These are phyloP conservation scores for Meloidogyne exigua DNA, from an alignment of 1,140 invertebrate species.

Conservation along the genomic window DNA sequence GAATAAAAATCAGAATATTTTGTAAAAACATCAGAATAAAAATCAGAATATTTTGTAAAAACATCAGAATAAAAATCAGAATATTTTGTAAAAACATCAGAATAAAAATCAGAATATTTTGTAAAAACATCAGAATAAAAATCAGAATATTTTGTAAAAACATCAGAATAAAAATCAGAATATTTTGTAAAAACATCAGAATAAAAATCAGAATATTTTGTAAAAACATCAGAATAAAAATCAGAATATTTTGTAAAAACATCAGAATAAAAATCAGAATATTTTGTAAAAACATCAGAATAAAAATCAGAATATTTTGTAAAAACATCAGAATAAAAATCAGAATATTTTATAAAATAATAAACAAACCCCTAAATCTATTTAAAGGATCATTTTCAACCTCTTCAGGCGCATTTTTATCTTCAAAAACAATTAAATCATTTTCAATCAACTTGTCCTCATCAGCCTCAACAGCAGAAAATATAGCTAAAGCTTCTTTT, in stretches of 20 bases:
- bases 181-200: not conserved
- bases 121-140: not conserved
- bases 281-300: not conserved
- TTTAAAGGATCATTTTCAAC: not conserved
- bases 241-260: not conserved
- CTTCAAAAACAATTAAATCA: not conserved
- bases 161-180: not conserved
- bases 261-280: not conserved
- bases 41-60: not conserved
- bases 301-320: not conserved
- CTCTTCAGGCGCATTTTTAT: not conserved
- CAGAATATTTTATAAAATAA: not conserved
- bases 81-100: conserved; percentile 2
- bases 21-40: not conserved
- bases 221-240: not conserved
- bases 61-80: not conserved
- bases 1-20: not conserved
- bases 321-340: not conserved
- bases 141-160: not conserved
- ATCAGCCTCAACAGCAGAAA: not conserved
- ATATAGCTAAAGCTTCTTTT: not conserved
- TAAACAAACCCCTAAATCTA: not conserved
- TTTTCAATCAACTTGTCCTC: not conserved
- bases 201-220: not conserved
- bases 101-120: not conserved